Percentiles rank a stretch among this genome's conserved stretches.
phyloP scores from a whole-genome alignment of 2,113 vertebrate species.

The Psettodes erumei region DNA sequence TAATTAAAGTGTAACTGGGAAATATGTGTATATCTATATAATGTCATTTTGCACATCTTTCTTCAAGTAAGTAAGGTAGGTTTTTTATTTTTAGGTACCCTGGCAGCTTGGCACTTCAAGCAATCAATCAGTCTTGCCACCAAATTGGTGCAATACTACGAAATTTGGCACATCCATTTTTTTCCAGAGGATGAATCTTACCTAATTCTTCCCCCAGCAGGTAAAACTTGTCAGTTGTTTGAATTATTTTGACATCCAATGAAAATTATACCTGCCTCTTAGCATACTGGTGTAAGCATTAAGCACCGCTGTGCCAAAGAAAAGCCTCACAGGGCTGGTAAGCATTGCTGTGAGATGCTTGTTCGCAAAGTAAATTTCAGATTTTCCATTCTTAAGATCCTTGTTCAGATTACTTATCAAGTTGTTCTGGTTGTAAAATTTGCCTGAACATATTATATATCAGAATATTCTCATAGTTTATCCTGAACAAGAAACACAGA shows the following conservation, averaged over 20 bases:
- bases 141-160: too few species aligned
- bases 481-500: too few species aligned
- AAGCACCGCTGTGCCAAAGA: background rate
- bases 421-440: background rate
- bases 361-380: background rate
- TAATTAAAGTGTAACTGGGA: background rate
- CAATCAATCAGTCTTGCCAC: background rate
- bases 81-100: slow-evolving; percentile 4
- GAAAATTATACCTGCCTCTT: background rate
- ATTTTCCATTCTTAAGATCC: background rate
- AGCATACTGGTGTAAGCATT: background rate
- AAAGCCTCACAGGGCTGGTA: background rate
- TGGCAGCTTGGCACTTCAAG: background rate
- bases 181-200: background rate
- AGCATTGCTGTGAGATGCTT: background rate
- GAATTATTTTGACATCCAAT: background rate
- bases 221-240: background rate
- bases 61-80: background rate
- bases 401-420: background rate
- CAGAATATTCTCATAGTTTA: slow-evolving; percentile 1
- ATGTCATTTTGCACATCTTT: background rate
- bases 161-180: background rate
- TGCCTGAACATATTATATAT: background rate
- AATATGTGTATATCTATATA: background rate
- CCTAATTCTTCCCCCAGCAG: background rate